Evolutionary conservation across 2,113 vertebrate species (phyloP).

Genomic region (Litocranius walleri): DNA sequence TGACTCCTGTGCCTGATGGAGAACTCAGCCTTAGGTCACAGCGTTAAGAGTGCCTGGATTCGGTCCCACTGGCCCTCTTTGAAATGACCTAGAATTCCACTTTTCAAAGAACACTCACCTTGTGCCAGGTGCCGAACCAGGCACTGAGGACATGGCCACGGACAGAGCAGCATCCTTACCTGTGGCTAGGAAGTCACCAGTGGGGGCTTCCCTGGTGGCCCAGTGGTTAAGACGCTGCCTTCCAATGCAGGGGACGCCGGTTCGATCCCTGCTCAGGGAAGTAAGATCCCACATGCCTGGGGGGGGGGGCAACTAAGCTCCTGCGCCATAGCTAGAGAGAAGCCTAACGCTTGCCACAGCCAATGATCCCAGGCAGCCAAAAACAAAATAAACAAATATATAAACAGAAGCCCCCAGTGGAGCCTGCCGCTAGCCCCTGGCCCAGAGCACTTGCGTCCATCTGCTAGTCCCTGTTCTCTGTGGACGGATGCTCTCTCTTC

Average conservation of each 20-base stretch:
- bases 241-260: fast-evolving
- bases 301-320: background rate
- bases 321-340: background rate
- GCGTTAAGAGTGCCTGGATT: slow-evolving; percentile 86
- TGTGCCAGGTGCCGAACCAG: background rate
- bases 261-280: background rate
- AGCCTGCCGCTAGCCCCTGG: background rate
- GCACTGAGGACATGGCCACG: background rate
- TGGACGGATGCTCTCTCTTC: background rate
- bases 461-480: background rate
- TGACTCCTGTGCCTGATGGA: slow-evolving; percentile 74
- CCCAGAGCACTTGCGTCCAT: background rate
- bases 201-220: background rate
- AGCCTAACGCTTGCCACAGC: background rate
- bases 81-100: slow-evolving; percentile 83
- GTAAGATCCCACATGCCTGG: background rate
- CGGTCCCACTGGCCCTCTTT: slow-evolving; percentile 82
- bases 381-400: background rate
- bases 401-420: background rate
- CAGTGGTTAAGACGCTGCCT: background rate
- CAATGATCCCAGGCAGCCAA: background rate
- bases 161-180: background rate
- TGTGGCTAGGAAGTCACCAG: background rate
- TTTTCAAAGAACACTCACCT: background rate
- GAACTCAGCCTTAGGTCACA: slow-evolving; percentile 84